These are phyloP conservation scores for Oryzaephilus surinamensis DNA, from an alignment of 1,140 invertebrate genomes.

Conservation along the genomic window DNA sequence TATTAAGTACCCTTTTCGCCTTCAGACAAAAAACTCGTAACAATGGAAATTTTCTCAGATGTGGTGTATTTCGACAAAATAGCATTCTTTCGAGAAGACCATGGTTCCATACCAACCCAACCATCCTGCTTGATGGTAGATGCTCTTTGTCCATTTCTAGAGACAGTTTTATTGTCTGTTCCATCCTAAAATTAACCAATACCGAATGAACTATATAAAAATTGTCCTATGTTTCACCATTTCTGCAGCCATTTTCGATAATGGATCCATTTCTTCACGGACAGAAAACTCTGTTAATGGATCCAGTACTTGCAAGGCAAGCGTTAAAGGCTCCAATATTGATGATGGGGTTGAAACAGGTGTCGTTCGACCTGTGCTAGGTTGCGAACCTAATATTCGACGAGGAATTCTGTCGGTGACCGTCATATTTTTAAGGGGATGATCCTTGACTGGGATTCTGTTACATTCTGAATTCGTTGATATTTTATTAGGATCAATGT, in stretches of 20 bases:
- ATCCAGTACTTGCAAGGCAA: constrained; percentile 60
- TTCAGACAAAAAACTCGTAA: constrained; percentile 74
- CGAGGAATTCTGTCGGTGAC: constrained; percentile 39
- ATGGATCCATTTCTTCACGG: constrained; percentile 54
- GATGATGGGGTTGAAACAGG: constrained; percentile 37
- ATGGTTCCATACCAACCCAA: constrained; percentile 61
- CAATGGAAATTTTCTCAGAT: constrained; percentile 80
- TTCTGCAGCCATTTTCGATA: constrained; percentile 52
- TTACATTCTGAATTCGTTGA: too few species aligned
- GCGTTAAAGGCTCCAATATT: constrained; percentile 45
- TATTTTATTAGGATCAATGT: too few species aligned
- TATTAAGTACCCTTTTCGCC: constrained; percentile 59
- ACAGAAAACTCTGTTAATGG: constrained; percentile 59
- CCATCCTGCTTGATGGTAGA: too few species aligned
- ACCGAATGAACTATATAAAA: neutral
- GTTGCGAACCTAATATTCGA: constrained; percentile 37
- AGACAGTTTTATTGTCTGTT: constrained; percentile 5
- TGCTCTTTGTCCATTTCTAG: too few species aligned
- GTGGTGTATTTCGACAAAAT: constrained; percentile 86
- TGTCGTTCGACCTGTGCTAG: constrained; percentile 41
- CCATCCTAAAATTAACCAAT: constrained; percentile 9
- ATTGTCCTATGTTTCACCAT: constrained; percentile 36
- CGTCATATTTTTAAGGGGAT: constrained; percentile 46
- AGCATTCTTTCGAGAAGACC: constrained; percentile 55
- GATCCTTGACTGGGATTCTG: too few species aligned